Conservation (phyloP, 2,888 invertebrate species). For the Tipula lateralis region DNA sequence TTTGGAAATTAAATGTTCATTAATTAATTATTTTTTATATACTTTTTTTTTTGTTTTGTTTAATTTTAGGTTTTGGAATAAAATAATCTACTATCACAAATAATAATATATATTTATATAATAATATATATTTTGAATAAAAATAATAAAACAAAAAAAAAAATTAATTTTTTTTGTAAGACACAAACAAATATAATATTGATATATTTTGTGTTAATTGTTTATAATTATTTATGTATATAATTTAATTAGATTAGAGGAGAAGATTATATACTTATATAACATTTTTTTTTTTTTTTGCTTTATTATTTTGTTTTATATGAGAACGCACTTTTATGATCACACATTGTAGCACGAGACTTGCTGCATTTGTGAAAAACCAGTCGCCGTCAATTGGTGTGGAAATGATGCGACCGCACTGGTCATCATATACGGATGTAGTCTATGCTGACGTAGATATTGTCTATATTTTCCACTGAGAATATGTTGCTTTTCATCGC, state of each 20-base stretch:
- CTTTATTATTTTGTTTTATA: constrained; percentile 15
- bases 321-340: constrained; percentile 41
- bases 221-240: constrained; percentile 27
- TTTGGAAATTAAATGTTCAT: constrained; percentile 25
- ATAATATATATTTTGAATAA: background rate
- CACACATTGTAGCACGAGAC: constrained; percentile 59
- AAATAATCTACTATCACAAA: constrained; percentile 25
- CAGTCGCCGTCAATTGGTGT: constrained; percentile 47
- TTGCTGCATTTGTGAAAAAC: constrained; percentile 55
- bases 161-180: constrained; percentile 34
- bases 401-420: constrained; percentile 52
- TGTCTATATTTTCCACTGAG: constrained; percentile 56
- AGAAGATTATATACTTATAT: constrained; percentile 15
- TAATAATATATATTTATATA: constrained; percentile 11
- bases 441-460: constrained; percentile 55
- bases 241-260: constrained; percentile 25
- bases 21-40: background rate
- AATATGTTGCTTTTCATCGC: constrained; percentile 39
- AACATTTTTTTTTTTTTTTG: constrained; percentile 12
- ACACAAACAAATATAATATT: constrained; percentile 31
- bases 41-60: background rate
- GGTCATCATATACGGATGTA: constrained; percentile 55
- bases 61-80: constrained; percentile 26
- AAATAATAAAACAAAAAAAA: constrained; percentile 34
- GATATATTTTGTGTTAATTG: constrained; percentile 31